Base-by-base conservation (phyloP, 2,113 vertebrate species). In the Pithys albifrons region DNA sequence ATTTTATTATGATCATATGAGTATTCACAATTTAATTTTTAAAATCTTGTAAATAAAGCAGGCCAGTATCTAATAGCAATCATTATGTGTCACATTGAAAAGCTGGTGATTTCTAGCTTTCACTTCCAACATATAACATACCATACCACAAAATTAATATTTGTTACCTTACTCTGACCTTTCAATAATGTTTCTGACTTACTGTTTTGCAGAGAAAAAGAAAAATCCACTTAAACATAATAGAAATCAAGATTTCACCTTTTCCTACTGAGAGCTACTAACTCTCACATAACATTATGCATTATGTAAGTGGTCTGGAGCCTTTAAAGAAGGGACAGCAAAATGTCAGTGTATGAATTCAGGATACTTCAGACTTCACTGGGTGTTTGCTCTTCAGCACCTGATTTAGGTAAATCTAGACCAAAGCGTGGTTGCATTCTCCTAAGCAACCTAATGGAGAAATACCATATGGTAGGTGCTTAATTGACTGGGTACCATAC, bases 1-100 rank as follows among this genome's bases (percentile, higher is more conserved):
- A 17, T 91, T 96, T 96, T 88, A 81, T 96, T 95, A 91, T 91
- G 92, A 96, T 90, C 96, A 78, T 74, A 65, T 75, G 76, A 92
- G 86, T 92, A 93, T 94, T 95, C 95, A 92, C 77, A 87, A 84
- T 48, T 65, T 61, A 81, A 72, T 96, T 92, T 94, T 89, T 49
- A 8, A 78, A 85, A 78, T 78, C 79, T 61, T 69, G 61, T 91
- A 86, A 96, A 94, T 92, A 96, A 93, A 93, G 72, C n/a, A 84
- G 93, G 31, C 79, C 69, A 61, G 43, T 73, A 83, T 73, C 66
- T 72, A 85, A 95, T 37, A 92, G 55, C 85, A 95, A 93, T 96
- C 76, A 84, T 89, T 95, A 69, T 4, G 1, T 92, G 86, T 89
- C 94, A 91, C 14, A 3, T 52, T 91, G 91, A 96, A 95, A 96